phyloP scores from a whole-genome alignment of 2,888 invertebrate genomes.

The Spisula subtruncata region DNA sequence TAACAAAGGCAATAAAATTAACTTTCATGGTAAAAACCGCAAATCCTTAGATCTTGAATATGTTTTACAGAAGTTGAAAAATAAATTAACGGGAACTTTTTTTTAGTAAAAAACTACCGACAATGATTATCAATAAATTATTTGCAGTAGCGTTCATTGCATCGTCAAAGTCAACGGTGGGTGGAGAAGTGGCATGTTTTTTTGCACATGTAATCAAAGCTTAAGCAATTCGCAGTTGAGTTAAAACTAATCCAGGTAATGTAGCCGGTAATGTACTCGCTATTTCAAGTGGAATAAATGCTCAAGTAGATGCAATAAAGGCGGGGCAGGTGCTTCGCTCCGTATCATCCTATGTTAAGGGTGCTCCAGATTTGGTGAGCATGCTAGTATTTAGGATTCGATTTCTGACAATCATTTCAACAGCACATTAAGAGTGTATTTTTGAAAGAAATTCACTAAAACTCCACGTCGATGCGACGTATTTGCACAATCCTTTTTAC shows the following conservation, averaged over 20 bases:
- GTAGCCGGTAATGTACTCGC: neutral
- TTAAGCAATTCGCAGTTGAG: neutral
- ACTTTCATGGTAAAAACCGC: neutral
- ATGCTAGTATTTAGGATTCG: neutral
- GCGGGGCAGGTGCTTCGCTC: slow-evolving; percentile 21
- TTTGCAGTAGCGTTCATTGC: neutral
- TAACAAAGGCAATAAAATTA: neutral
- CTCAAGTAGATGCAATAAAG: neutral
- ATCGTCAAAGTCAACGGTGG: neutral
- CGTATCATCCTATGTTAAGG: neutral
- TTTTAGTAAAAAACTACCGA: neutral
- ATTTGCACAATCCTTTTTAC: neutral
- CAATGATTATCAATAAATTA: neutral
- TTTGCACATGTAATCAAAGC: neutral
- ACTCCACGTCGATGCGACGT: neutral
- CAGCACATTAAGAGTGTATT: neutral
- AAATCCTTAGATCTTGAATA: too few species aligned
- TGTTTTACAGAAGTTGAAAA: neutral
- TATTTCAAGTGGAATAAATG: neutral
- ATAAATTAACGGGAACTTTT: neutral
- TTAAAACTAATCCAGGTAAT: neutral
- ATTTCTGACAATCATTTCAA: neutral
- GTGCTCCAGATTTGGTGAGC: neutral
- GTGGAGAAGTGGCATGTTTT: neutral
- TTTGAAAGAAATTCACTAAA: neutral